Conservation (phyloP, 2,797 vertebrate genomes). For the Mionectes olivaceus region DNA sequence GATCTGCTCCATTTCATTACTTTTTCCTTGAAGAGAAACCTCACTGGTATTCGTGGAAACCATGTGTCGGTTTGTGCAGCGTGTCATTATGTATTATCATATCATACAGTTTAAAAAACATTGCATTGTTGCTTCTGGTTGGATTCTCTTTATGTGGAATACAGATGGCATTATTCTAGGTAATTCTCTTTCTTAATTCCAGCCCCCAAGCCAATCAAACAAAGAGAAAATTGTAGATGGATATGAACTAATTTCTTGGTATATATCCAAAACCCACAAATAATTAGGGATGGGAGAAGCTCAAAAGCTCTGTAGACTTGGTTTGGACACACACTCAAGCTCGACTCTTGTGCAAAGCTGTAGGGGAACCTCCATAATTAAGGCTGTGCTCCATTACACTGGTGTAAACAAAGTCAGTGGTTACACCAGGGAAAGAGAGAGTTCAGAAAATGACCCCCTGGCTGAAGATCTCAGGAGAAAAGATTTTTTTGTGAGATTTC, state of each 20-base stretch:
- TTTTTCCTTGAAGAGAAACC: slow-evolving; percentile 77
- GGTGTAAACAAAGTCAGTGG: slow-evolving; percentile 58
- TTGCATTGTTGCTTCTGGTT: slow-evolving; percentile 52
- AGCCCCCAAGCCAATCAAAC: slow-evolving; percentile 52
- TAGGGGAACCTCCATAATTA: slow-evolving; percentile 53
- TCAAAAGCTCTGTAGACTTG: slow-evolving; percentile 50
- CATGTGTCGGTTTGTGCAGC: slow-evolving; percentile 35
- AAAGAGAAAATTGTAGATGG: slow-evolving; percentile 39
- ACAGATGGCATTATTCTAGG: slow-evolving; percentile 56
- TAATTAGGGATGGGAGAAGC: slow-evolving; percentile 48
- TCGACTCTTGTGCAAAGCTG: not conserved
- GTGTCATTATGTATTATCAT: slow-evolving; percentile 59
- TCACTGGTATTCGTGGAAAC: slow-evolving; percentile 64
- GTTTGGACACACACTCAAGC: slow-evolving; percentile 36
- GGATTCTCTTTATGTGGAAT: slow-evolving; percentile 39
- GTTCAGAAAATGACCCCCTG: slow-evolving; percentile 41
- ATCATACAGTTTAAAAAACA: slow-evolving; percentile 52
- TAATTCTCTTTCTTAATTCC: slow-evolving; percentile 47
- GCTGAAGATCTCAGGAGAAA: slow-evolving; percentile 61
- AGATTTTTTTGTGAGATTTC: slow-evolving; percentile 14
- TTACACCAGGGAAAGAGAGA: slow-evolving; percentile 45
- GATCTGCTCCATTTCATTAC: slow-evolving; percentile 79
- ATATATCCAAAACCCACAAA: slow-evolving; percentile 59
- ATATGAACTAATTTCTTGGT: slow-evolving; percentile 60
- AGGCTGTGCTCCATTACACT: slow-evolving; percentile 33